phyloP scores from a whole-genome alignment of 2,888 invertebrate genomes.

The Rhopalosiphum nymphaeae region DNA sequence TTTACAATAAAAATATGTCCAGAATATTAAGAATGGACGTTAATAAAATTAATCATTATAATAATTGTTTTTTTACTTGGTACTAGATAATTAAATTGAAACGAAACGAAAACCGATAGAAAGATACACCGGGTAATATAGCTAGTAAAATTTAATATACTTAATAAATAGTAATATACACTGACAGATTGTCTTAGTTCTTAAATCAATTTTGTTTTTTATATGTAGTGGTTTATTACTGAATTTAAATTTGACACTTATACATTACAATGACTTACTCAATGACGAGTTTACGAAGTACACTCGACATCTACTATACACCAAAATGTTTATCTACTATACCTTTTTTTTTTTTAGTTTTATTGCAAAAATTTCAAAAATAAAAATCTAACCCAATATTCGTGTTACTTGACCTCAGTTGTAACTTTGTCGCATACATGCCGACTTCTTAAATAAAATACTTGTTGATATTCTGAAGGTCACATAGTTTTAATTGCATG shows the following conservation, averaged over 20 bases:
- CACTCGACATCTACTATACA: background rate
- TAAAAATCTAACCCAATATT: background rate
- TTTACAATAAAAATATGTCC: too few relatives aligned
- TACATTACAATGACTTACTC: background rate
- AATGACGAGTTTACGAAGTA: background rate
- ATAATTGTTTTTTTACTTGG: too few relatives aligned
- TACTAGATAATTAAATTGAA: too few relatives aligned
- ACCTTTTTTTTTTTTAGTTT: background rate
- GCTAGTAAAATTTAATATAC: too few relatives aligned
- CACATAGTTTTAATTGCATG: slow-evolving; percentile 2
- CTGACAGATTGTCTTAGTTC: background rate
- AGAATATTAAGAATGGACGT: too few relatives aligned
- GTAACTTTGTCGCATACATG: slow-evolving; percentile 5
- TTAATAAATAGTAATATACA: background rate
- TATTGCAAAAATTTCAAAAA: background rate
- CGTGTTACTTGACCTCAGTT: slow-evolving; percentile 1
- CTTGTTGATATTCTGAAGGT: slow-evolving; percentile 4
- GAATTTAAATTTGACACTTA: background rate
- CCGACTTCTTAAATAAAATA: background rate
- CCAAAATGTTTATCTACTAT: background rate
- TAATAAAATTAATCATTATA: too few relatives aligned
- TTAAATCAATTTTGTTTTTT: background rate
- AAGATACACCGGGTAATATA: too few relatives aligned
- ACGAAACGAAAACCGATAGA: too few relatives aligned
- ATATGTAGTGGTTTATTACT: background rate